phyloP scores from a whole-genome alignment of 2,797 vertebrate species.

The Ptychadena robeensis region DNA sequence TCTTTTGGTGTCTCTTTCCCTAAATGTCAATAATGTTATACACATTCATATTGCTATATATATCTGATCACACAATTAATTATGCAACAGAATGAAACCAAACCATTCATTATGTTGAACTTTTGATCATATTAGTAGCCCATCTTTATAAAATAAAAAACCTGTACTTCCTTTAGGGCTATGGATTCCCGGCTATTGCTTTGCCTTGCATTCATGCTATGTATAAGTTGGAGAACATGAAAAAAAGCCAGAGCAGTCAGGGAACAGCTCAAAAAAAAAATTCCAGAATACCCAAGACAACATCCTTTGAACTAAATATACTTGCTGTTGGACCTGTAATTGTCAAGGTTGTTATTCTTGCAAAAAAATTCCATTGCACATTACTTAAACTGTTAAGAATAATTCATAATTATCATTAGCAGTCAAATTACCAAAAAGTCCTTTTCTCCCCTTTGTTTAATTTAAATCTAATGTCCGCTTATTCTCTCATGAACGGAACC shows the following conservation, averaged over 20 bases:
- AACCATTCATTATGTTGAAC: not conserved
- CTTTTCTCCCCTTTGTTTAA: constrained; percentile 78
- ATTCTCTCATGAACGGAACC: constrained; percentile 78
- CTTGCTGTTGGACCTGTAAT: not conserved
- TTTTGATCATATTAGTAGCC: not conserved
- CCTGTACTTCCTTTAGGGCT: not conserved
- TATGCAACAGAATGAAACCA: not conserved
- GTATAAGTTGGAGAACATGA: not conserved
- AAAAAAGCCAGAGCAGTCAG: not conserved
- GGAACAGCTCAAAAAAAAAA: not conserved
- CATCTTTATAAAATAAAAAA: not conserved
- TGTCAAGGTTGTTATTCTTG: not conserved
- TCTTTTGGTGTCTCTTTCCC: not conserved
- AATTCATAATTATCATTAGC: constrained; percentile 81
- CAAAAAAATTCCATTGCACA: constrained; percentile 76
- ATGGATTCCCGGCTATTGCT: not conserved
- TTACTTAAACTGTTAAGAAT: constrained; percentile 78
- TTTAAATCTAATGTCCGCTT: constrained; percentile 81
- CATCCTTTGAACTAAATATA: not conserved
- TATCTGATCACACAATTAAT: not conserved
- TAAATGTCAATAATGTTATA: not conserved
- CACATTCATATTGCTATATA: not conserved
- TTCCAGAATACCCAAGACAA: not conserved
- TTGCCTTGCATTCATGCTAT: not conserved
- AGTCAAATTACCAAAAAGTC: constrained; percentile 77